Base-by-base conservation (phyloP, 1,140 invertebrate species). In the Zaprionus inermis region DNA sequence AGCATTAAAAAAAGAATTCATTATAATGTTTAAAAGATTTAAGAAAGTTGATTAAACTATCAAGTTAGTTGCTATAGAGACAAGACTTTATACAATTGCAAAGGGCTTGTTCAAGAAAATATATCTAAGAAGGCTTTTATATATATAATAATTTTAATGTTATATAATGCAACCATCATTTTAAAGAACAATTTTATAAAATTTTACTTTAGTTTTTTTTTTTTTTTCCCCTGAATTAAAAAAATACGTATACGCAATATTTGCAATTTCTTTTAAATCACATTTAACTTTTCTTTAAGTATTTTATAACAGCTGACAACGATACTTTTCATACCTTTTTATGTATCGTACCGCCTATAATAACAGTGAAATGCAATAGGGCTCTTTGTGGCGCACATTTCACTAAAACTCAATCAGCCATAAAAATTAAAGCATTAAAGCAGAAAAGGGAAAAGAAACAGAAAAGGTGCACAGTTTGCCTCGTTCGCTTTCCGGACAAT, bases 401-500 rank as follows among this genome's bases (percentile, higher is more conserved):
- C 52, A 58, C 51, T 72, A 41, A 73, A 84, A 63, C 57, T 81
- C 82, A 86, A 86, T 85, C 76, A 79, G 58, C 71, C 68, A 76
- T 54, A 51, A 86, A 67, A 57, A 64, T 68, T 72, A 76, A 88
- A 88, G 72, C 64, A 28, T 41, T 12, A 5, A 61, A 54, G 58
- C 34, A 36, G 55, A 16, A 54, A 16, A 46, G 7, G 24, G 14
- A 16, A 49, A 16, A 46, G 51, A 38, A 28, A 12, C 54, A 61
- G 24, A 72, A 70, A 57, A 70, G 51, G 64, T 70, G 67, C 46
- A 64, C 64, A 9, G n/a, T 12, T 20, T 20, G 44, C 16, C 16
- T 56, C 51, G 52, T 74, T 72, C 56, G 57, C 80, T 89, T 89
- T 89, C 84, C 85, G 78, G 78, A 67, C 84, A 89, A 89, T 89